phyloP scores from a whole-genome alignment of 2,888 invertebrate species.

The Tanypteryx hageni region DNA sequence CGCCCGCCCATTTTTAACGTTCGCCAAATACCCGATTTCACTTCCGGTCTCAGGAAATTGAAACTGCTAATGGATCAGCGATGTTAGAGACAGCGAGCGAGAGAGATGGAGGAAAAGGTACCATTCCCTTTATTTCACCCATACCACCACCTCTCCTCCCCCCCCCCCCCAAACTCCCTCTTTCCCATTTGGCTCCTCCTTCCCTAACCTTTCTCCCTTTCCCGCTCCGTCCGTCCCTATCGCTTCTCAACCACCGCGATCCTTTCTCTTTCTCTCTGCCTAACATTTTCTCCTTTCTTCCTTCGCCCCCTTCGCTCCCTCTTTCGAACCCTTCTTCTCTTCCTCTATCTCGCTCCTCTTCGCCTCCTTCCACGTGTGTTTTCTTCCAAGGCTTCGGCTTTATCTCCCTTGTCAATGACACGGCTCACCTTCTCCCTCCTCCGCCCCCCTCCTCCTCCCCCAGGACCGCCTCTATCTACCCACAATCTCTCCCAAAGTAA shows the following conservation, averaged over 20 bases:
- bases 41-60: constrained; percentile 19
- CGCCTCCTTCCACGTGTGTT: background rate
- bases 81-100: background rate
- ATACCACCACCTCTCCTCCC: background rate
- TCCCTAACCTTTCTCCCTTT: constrained; percentile 68
- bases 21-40: background rate
- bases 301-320: constrained; percentile 65
- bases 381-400: constrained; percentile 35
- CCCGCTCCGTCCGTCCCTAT: no score
- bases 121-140: background rate
- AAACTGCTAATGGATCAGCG: constrained; percentile 26
- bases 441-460: constrained; percentile 63
- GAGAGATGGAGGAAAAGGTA: background rate
- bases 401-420: constrained; percentile 38
- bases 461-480: background rate
- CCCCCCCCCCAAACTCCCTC: constrained; percentile 9
- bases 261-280: no score
- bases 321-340: constrained; percentile 33
- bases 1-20: background rate
- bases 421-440: constrained; percentile 46
- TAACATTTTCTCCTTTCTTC: no score
- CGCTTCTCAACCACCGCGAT: no score
- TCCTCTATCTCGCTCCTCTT: constrained; percentile 36
- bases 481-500: constrained; percentile 34
- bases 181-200: background rate